Evolutionary conservation across 1,140 invertebrate species (phyloP), one percentile per base, ranked within the genome.

Genomic region (Meloidogyne floridensis): DNA sequence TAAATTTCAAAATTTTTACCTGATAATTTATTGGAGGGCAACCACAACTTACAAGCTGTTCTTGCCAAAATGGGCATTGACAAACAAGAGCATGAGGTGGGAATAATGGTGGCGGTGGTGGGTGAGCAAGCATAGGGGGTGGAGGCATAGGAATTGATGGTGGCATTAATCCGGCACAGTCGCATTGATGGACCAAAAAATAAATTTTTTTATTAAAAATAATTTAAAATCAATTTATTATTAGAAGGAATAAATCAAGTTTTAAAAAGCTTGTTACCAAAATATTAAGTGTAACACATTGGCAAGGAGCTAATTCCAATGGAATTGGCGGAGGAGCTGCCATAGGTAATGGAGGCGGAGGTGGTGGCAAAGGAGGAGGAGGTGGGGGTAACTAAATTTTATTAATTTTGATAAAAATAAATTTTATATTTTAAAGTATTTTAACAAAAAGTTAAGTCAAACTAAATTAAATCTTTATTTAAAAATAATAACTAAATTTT

Each of bases 21-120:
- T 78, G 77, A 43, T 78, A 78, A 11, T 65, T 78, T 7, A 78
- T 54, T 78, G 77, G 77, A 78, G 72, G 42, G n/a, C 77, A 78
- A 5, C 77, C 65, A 47, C 77, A 78, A 18, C 53, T 65, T 15
- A 70, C 77, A 65, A 78, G 65, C 42, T 78, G 77, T 70, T 78
- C 77, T 42, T 78, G 77, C 77, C 77, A 78, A 10, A 78, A 53
- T 4, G 77, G 77, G 10, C 77, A 78, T 71, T 78, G 77, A 42
- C 77, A 78, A 15, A 78, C 9, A n/a, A 78, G 11, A 1, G 77
- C 43, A n/a, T 65, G 42, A 4, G 51, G 54, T 59, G 56, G 65
- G 51, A 15, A 71, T 13, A 71, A 6, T 71, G 77, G 76, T 43
- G 56, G 18, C 2, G 56, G 56, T 65, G 47, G 56, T 65, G 13